Percentiles rank a stretch among this genome's conserved stretches.
phyloP scores from a whole-genome alignment of 2,888 invertebrate species.

The Oscheius myriophilus region DNA sequence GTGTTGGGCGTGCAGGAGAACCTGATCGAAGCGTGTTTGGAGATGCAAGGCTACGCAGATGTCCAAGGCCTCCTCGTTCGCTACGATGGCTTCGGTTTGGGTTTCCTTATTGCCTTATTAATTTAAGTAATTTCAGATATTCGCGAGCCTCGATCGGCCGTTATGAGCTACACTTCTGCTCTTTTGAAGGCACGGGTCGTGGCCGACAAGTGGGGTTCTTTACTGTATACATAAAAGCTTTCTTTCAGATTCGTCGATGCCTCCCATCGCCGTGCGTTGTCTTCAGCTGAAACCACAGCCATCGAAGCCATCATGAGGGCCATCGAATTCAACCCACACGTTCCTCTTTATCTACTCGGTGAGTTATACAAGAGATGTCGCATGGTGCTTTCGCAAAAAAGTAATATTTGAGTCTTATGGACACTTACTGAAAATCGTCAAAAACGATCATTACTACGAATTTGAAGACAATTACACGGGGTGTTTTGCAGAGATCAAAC shows the following conservation, averaged over 20 bases:
- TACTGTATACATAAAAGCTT: neutral
- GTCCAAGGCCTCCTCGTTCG: conserved; percentile 90
- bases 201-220: conserved; percentile 66
- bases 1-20: conserved; percentile 94
- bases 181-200: conserved; percentile 83
- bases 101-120: neutral
- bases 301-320: conserved; percentile 88
- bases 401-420: too few relatives aligned
- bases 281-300: conserved; percentile 88
- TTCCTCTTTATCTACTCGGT: conserved; percentile 72
- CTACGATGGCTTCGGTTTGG: conserved; percentile 78
- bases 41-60: conserved; percentile 95
- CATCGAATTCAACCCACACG: conserved; percentile 97
- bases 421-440: too few relatives aligned
- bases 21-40: conserved; percentile 90
- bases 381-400: too few relatives aligned
- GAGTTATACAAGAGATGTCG: too few relatives aligned
- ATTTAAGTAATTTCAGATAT: conserved; percentile 77
- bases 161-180: conserved; percentile 93
- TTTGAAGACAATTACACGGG: conserved; percentile 11
- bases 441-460: too few relatives aligned
- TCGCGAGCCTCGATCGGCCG: conserved; percentile 90
- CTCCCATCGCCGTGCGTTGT: conserved; percentile 77
- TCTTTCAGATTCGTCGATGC: conserved; percentile 60
- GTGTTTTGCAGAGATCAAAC: conserved; percentile 84